These are phyloP conservation scores for Mastacembelus armatus DNA, from an alignment of 2,797 vertebrate species.

Conservation along the genomic window DNA sequence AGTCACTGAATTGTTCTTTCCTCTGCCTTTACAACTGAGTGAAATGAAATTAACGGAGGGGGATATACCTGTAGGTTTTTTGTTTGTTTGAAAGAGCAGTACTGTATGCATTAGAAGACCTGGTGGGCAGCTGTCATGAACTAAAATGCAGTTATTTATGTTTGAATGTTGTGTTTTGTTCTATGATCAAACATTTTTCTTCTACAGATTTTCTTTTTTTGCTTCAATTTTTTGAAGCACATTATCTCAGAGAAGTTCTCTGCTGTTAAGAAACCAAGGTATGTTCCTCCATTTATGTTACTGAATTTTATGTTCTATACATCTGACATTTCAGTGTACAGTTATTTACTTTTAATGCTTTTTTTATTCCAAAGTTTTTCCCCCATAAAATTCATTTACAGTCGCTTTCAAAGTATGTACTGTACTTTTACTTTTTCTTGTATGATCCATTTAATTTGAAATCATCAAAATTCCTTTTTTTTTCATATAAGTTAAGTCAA, in stretches of 20 bases:
- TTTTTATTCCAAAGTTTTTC: background rate
- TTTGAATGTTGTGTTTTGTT: background rate
- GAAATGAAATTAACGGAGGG: background rate
- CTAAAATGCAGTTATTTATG: too few species aligned
- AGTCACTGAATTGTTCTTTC: background rate
- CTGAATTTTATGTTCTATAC: background rate
- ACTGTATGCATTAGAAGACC: too few species aligned
- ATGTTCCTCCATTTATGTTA: constrained; percentile 54
- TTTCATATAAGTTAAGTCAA: too few species aligned
- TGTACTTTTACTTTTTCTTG: too few species aligned
- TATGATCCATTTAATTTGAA: too few species aligned
- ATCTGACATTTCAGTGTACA: too few species aligned
- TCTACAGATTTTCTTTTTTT: constrained; percentile 99
- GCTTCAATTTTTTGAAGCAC: constrained; percentile 99
- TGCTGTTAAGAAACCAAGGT: constrained; percentile 92
- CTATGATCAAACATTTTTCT: constrained; percentile 22
- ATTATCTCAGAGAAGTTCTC: constrained; percentile 98
- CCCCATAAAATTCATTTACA: too few species aligned
- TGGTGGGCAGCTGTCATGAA: too few species aligned
- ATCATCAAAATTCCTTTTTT: too few species aligned
- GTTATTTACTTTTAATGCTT: accelerated
- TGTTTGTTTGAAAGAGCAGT: too few species aligned
- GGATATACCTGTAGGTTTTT: too few species aligned
- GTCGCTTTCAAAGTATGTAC: too few species aligned
- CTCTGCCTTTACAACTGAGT: background rate